A percentile compares a stretch with the other conserved stretches of the same genome.
phyloP scores from a whole-genome alignment of 2,113 vertebrate species.

The Gnathonemus longibarbis region DNA sequence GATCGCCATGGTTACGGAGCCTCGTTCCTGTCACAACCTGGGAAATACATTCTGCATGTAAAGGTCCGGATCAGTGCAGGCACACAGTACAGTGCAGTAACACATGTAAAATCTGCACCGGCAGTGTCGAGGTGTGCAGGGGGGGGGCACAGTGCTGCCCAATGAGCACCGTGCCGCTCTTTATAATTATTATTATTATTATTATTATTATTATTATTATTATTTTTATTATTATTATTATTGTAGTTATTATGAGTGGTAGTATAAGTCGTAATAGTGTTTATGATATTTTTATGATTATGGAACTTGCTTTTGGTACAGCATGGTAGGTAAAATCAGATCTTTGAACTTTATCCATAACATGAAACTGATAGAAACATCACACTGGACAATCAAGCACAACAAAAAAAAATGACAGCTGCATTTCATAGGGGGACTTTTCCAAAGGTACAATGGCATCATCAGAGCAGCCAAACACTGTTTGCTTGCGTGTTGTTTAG shows the following conservation, averaged over 20 bases:
- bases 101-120: neutral
- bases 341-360: neutral
- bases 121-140: too few species aligned
- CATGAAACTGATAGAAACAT: neutral
- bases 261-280: neutral
- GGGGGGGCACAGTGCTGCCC: too few species aligned
- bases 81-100: neutral
- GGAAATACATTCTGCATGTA: neutral
- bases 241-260: neutral
- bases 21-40: neutral
- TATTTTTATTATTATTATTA: too few species aligned
- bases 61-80: neutral
- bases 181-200: too few species aligned
- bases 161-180: neutral
- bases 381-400: neutral
- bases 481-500: neutral
- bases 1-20: neutral
- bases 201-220: too few species aligned
- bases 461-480: neutral
- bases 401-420: neutral
- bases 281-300: neutral
- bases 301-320: neutral
- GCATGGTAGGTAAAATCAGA: neutral
- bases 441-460: neutral
- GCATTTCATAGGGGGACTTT: neutral